Percentiles rank a stretch among this genome's conserved stretches.
Evolutionary conservation across 2,888 invertebrate species (phyloP).

Genomic region (Neoscelio sp.): DNA sequence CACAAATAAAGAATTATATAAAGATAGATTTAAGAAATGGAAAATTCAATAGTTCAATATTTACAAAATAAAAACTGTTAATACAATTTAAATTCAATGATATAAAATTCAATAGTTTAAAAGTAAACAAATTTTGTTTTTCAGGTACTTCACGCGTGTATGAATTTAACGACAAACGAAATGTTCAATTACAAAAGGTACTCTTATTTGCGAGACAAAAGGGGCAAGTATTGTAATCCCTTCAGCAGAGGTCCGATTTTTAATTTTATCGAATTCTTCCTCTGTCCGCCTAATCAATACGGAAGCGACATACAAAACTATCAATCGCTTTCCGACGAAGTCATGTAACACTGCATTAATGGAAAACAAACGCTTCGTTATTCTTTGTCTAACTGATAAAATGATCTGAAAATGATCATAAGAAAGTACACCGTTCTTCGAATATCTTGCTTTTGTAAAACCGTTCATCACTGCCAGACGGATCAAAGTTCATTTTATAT

Average conservation of each 20-base stretch:
- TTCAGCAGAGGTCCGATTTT: constrained; percentile 94
- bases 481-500: background rate
- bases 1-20: no score
- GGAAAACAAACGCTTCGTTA: constrained; percentile 33
- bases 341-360: constrained; percentile 70
- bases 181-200: constrained; percentile 97
- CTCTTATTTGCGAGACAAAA: constrained; percentile 94
- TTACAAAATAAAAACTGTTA: background rate
- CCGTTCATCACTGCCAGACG: constrained; percentile 19
- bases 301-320: constrained; percentile 86
- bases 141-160: constrained; percentile 94
- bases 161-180: constrained; percentile 97
- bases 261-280: constrained; percentile 95
- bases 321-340: constrained; percentile 87
- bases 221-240: constrained; percentile 95
- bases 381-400: constrained; percentile 15
- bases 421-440: background rate
- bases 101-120: background rate
- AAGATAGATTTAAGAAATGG: no score
- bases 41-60: background rate
- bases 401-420: background rate
- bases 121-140: constrained; percentile 39
- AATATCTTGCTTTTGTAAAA: background rate
- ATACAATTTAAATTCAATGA: no score
- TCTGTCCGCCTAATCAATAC: constrained; percentile 91